Conservation (phyloP, 2,113 vertebrate species). For the Daphoenositta chrysoptera region DNA sequence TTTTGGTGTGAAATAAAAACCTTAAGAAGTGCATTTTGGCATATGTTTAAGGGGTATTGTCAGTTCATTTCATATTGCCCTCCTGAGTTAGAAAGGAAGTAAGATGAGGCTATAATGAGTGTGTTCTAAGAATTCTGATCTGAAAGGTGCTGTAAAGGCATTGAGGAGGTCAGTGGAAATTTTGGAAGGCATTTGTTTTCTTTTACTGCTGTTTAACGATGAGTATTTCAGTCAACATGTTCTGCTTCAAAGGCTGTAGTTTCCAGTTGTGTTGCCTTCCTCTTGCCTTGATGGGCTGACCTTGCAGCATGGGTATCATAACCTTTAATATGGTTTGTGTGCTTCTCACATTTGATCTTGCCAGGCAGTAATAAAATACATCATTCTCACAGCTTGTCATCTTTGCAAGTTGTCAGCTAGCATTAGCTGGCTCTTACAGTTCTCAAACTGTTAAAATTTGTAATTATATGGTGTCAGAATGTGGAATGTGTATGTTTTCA, state of each 20-base stretch:
- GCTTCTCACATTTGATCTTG: background rate
- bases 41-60: background rate
- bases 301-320: background rate
- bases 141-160: background rate
- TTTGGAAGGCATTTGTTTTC: background rate
- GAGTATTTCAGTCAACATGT: background rate
- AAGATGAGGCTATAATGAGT: background rate
- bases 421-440: background rate
- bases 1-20: background rate
- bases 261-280: background rate
- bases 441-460: background rate
- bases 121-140: background rate
- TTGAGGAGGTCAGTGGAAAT: background rate
- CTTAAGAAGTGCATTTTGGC: background rate
- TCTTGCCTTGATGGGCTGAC: background rate
- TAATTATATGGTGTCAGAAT: background rate
- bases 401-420: background rate
- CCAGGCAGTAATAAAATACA: background rate
- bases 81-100: background rate
- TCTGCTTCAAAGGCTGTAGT: background rate
- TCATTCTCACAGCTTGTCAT: background rate
- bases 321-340: background rate
- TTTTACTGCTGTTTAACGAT: background rate
- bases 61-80: background rate
- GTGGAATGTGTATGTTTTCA: background rate